Evolutionary conservation across 1,140 invertebrate genomes (phyloP).

Genomic region (Hylaeus volcanicus): DNA sequence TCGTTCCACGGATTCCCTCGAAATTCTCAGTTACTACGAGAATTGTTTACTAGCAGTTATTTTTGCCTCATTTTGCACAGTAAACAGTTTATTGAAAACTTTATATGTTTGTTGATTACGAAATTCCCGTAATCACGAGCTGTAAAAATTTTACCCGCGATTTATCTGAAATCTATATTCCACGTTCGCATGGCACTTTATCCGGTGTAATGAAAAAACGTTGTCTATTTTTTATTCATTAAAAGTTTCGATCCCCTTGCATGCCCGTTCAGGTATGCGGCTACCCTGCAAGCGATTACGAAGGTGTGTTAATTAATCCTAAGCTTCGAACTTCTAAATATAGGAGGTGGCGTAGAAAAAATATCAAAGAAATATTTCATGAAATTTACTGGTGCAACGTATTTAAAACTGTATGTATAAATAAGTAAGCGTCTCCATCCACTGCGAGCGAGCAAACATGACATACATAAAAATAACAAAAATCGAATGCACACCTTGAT

Average conservation of each 20-base stretch:
- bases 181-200: neutral
- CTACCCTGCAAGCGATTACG: constrained; percentile 34
- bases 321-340: constrained; percentile 41
- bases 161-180: neutral
- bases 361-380: constrained; percentile 19
- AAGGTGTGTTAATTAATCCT: constrained; percentile 46
- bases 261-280: constrained; percentile 39
- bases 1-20: no score
- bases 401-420: neutral
- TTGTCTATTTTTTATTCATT: constrained; percentile 44
- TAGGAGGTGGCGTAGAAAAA: constrained; percentile 11
- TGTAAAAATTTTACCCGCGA: constrained; percentile 5
- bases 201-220: constrained; percentile 10
- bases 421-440: no score
- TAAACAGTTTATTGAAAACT: no score
- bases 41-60: no score
- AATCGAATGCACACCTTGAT: neutral
- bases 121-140: neutral
- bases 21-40: no score
- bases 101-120: no score
- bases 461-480: neutral
- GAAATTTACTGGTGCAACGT: neutral
- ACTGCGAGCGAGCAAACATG: no score
- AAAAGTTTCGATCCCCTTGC: constrained; percentile 45
- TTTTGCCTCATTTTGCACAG: no score